These are phyloP conservation scores for Choreutis nemorana DNA, from an alignment of 2,888 invertebrate genomes.

Conservation along the genomic window DNA sequence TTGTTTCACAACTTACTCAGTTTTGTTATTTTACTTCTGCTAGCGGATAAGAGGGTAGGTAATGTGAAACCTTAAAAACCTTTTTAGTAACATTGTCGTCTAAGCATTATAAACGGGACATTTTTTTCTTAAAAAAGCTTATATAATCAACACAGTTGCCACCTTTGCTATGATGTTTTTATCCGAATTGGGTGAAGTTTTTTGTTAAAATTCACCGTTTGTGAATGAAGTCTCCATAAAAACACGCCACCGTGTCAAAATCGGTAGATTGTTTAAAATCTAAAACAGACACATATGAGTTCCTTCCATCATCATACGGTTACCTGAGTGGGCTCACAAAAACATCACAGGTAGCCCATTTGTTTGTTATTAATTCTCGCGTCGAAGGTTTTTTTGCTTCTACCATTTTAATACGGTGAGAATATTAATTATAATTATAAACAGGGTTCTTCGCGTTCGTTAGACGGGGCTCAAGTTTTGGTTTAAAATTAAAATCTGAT, in stretches of 20 bases:
- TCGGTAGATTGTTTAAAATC: conserved; percentile 54
- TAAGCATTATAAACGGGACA: too few species aligned
- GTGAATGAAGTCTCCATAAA: conserved; percentile 52
- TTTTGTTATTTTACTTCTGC: too few species aligned
- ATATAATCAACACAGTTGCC: too few species aligned
- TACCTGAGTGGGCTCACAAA: conserved; percentile 62
- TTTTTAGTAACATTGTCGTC: too few species aligned
- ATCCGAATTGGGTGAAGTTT: conserved; percentile 16
- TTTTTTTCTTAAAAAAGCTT: too few species aligned
- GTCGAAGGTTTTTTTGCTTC: conserved; percentile 52
- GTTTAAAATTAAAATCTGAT: conserved; percentile 60
- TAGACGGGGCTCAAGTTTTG: conserved; percentile 45
- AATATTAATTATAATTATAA: conserved; percentile 68
- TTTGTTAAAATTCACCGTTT: conserved; percentile 29
- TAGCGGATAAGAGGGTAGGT: too few species aligned
- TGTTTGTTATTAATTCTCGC: conserved; percentile 68
- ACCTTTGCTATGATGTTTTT: too few species aligned
- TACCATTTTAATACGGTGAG: conserved; percentile 62
- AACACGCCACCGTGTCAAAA: conserved; percentile 60
- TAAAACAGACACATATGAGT: conserved; percentile 58
- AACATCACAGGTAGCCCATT: conserved; percentile 65
- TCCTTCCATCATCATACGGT: conserved; percentile 53
- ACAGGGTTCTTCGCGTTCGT: conserved; percentile 55
- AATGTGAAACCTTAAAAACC: conserved; percentile 31
- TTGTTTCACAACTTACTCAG: too few species aligned